phyloP scores from a whole-genome alignment of 2,797 vertebrate species.

The Hypotaenidia okinawae region DNA sequence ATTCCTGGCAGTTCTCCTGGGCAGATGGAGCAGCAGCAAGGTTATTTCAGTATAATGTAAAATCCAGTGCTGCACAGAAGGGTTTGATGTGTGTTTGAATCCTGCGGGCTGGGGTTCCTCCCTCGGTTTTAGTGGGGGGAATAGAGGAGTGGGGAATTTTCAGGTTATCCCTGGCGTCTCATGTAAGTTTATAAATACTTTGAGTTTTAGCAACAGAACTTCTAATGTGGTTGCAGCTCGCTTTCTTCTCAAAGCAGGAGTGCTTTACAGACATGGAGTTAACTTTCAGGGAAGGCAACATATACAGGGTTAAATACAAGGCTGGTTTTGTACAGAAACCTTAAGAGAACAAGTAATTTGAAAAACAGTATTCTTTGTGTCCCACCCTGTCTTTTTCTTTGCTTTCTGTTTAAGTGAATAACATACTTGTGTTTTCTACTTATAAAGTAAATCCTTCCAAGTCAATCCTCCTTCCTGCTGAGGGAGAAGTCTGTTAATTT shows the following conservation, averaged over 20 bases:
- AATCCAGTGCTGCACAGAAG: not conserved
- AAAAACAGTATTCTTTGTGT: not conserved
- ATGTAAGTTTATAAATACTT: not conserved
- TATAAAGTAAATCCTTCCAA: not conserved
- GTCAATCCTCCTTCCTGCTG: slow-evolving; percentile 20
- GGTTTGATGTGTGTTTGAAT: not conserved
- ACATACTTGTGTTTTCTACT: not conserved
- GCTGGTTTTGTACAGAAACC: not conserved
- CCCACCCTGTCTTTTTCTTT: not conserved
- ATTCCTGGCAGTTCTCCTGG: slow-evolving; percentile 16
- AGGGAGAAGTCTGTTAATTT: slow-evolving; percentile 4
- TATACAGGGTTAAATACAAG: not conserved
- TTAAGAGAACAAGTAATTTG: not conserved
- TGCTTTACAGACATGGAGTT: not conserved
- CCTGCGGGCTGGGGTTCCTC: not conserved
- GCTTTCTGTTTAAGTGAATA: not conserved
- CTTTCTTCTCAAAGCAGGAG: not conserved
- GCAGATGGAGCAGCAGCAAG: slow-evolving; percentile 41
- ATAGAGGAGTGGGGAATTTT: not conserved
- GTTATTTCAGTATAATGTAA: slow-evolving; percentile 18
- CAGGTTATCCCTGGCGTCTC: not conserved
- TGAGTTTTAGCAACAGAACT: not conserved
- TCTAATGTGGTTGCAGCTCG: not conserved
- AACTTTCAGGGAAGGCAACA: not conserved
- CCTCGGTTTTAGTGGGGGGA: not conserved